Evolutionary conservation across 2,888 invertebrate species (phyloP).

Genomic region (Miltochrista miniata): DNA sequence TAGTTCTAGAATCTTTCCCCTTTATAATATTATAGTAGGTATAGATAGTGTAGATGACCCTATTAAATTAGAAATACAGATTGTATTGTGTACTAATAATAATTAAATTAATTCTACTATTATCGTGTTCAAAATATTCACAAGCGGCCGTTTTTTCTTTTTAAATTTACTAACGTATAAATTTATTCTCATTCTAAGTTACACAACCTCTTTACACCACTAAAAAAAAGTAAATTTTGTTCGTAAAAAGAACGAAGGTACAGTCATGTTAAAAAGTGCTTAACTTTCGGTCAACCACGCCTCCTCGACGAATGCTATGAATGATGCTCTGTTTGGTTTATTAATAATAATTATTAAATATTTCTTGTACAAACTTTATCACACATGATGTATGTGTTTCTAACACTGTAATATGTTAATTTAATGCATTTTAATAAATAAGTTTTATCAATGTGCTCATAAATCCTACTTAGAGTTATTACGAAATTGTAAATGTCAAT

Average conservation of each 20-base stretch:
- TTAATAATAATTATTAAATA: conserved; percentile 16
- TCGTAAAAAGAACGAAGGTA: conserved; percentile 25
- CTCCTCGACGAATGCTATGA: conserved; percentile 28
- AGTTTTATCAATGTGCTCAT: background rate
- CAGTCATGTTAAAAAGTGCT: conserved; percentile 52
- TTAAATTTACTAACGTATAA: no score
- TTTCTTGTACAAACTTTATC: conserved; percentile 2
- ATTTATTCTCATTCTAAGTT: background rate
- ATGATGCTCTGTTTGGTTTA: conserved; percentile 35
- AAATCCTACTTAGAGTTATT: background rate
- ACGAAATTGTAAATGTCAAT: background rate
- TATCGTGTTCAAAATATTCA: no score
- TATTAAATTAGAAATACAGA: no score
- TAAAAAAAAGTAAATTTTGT: conserved; percentile 12
- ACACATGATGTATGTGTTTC: conserved; percentile 3
- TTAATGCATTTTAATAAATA: conserved; percentile 9
- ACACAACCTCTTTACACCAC: background rate
- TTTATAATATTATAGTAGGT: no score
- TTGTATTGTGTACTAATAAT: no score
- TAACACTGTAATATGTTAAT: conserved; percentile 10
- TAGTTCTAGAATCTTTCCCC: no score
- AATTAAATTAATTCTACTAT: no score
- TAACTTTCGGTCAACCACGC: conserved; percentile 41
- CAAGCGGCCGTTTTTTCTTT: no score
- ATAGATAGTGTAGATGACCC: no score